These are phyloP conservation scores for Thaleichthys pacificus DNA, from an alignment of 2,797 vertebrate genomes.

Conservation along the genomic window DNA sequence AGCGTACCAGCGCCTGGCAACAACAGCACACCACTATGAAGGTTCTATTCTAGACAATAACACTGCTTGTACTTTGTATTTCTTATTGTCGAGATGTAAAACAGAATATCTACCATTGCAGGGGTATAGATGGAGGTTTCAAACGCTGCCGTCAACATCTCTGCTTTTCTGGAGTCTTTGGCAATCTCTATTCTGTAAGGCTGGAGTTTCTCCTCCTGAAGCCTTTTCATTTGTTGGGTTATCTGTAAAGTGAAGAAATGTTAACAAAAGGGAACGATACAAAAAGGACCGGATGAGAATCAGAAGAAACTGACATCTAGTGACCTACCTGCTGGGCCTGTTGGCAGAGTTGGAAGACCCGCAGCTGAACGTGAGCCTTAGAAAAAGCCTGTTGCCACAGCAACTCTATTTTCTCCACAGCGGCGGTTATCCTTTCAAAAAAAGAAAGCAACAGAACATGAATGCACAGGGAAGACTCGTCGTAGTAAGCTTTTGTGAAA, in stretches of 20 bases:
- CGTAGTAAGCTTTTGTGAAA: neutral
- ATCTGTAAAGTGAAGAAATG: constrained; percentile 49
- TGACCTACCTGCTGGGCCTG: constrained; percentile 65
- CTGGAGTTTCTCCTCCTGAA: constrained; percentile 65
- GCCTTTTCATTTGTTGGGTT: constrained; percentile 60
- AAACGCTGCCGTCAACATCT: constrained; percentile 57
- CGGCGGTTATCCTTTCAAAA: constrained; percentile 66
- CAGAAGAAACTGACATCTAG: neutral
- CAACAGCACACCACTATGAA: no score
- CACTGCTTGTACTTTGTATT: no score
- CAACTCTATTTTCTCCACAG: constrained; percentile 74
- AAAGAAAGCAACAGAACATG: neutral
- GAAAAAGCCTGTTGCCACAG: constrained; percentile 74
- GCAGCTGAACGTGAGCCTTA: constrained; percentile 63
- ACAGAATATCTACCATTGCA: constrained; percentile 64
- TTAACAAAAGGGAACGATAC: neutral
- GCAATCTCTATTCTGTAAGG: constrained; percentile 59
- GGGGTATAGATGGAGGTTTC: constrained; percentile 60
- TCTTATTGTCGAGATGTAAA: neutral
- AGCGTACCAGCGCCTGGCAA: constrained; percentile 60
- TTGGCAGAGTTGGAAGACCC: constrained; percentile 60
- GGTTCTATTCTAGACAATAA: no score
- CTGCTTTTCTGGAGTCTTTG: constrained; percentile 49
- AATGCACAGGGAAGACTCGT: neutral
- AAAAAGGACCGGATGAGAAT: neutral